Conservation (phyloP, 1,140 invertebrate genomes). For the Dendroctonus ponderosae region DNA sequence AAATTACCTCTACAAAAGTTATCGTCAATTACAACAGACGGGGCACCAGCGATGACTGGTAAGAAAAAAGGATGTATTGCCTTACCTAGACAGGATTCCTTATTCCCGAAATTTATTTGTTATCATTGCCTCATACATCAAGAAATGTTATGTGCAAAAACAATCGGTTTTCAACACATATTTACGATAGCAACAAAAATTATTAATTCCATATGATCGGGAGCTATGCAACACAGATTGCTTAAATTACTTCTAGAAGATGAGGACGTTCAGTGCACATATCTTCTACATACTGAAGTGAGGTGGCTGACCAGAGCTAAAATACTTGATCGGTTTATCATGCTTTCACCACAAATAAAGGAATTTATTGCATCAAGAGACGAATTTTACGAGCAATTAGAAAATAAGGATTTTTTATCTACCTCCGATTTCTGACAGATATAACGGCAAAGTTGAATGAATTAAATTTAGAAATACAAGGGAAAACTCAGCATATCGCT, state of each 20-base stretch:
- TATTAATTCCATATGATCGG: slow-evolving; percentile 32
- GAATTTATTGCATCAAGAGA: slow-evolving; percentile 32
- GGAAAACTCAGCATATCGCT: slow-evolving; percentile 32
- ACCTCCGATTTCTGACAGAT: slow-evolving; percentile 32
- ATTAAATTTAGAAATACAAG: slow-evolving; percentile 34
- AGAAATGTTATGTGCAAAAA: slow-evolving; percentile 32
- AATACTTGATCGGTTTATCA: slow-evolving; percentile 32
- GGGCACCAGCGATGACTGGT: slow-evolving; percentile 31
- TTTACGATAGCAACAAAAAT: slow-evolving; percentile 29
- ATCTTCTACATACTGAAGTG: slow-evolving; percentile 31
- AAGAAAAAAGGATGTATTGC: slow-evolving; percentile 34
- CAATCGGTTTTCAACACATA: slow-evolving; percentile 30
- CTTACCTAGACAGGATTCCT: slow-evolving; percentile 27
- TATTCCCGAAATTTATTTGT: slow-evolving; percentile 33
- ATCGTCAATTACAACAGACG: slow-evolving; percentile 31
- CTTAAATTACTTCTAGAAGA: slow-evolving; percentile 35
- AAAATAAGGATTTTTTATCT: no score
- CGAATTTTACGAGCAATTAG: no score
- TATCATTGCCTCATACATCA: slow-evolving; percentile 36
- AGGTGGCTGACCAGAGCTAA: slow-evolving; percentile 33
- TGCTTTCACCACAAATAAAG: slow-evolving; percentile 27
- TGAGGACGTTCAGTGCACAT: slow-evolving; percentile 28
- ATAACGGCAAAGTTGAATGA: slow-evolving; percentile 34
- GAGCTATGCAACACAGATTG: slow-evolving; percentile 32
- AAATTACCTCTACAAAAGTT: slow-evolving; percentile 32